Evolutionary conservation across 2,113 vertebrate species (phyloP), one percentile per base, ranked within the genome.

Genomic region (Siniperca knerii): DNA sequence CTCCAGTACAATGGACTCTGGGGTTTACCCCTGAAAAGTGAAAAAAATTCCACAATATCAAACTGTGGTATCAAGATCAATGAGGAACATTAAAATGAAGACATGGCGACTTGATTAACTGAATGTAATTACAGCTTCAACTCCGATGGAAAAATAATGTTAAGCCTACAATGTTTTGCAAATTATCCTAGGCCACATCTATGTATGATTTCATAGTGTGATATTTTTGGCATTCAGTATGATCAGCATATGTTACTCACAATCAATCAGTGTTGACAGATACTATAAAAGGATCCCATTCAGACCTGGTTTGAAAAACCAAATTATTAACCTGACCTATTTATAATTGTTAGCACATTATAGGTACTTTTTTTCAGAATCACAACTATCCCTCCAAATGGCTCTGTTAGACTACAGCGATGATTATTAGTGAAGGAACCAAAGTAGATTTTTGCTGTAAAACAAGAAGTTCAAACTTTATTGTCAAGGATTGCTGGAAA

Each of bases 381-480:
- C 15, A 69, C 37, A 21, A 33, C 55, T 13, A 78, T 37, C 11
- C 8, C 6, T 68, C 1, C 15, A 81, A 57, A 68, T 64, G 11
- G 8, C 21, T 65, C 13, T 33, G 8, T 64, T 58, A 8, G 20
- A 60, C 35, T 23, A 25, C 2, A 65, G 13, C 15, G 8, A 15
- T 8, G 6, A 37, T 35, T 2, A 16, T 44, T 35, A 18, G 11
- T 8, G 13, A 83, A 79, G 48, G 2, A 62, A 46, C 6, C 37
- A 48, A 77, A 65, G 11, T 8, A 66, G 15, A 79, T 44, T 66
- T 87, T 79, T 61, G 61, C 81, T 87, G 78, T 86, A 93, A 90
- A 92, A 92, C 76, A 87, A 89, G 68, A 79, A 68, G 57, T 86
- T 83, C 18, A 88, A 84, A 82, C 82, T 94, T 94, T 94, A 93